phyloP scores from a whole-genome alignment of 1,140 invertebrate species.

The Riptortus pedestris region DNA sequence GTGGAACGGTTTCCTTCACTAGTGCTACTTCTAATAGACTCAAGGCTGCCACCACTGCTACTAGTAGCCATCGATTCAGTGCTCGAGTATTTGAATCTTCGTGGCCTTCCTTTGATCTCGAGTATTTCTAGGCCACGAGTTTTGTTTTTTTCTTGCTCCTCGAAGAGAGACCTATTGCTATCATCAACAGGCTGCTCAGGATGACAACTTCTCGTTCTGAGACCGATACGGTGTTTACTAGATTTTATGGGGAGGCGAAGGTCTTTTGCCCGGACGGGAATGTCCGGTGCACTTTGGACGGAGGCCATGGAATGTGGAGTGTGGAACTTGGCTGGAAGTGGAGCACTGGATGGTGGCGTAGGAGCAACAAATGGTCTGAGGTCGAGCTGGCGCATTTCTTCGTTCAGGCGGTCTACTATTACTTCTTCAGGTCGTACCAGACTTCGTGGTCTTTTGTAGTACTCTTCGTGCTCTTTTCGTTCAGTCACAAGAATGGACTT shows the following conservation, averaged over 20 bases:
- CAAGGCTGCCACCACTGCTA: slow-evolving; percentile 73
- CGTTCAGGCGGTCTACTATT: slow-evolving; percentile 8
- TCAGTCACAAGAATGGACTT: slow-evolving; percentile 24
- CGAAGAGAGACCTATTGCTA: slow-evolving; percentile 8
- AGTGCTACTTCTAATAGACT: slow-evolving; percentile 67
- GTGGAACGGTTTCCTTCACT: slow-evolving; percentile 71
- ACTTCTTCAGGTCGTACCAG: slow-evolving; percentile 23
- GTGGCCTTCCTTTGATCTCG: slow-evolving; percentile 55
- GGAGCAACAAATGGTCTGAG: slow-evolving; percentile 45
- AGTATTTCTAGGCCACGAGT: slow-evolving; percentile 41
- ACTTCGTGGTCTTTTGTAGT: neutral
- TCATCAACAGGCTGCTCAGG: neutral
- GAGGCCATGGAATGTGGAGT: slow-evolving; percentile 52
- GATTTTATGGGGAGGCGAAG: slow-evolving; percentile 47
- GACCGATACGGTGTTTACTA: slow-evolving; percentile 52
- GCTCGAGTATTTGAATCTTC: slow-evolving; percentile 61
- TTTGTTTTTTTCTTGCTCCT: slow-evolving; percentile 1
- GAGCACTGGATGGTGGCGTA: slow-evolving; percentile 67
- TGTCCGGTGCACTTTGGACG: slow-evolving; percentile 62
- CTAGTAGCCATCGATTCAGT: slow-evolving; percentile 76
- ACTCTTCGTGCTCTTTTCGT: slow-evolving; percentile 6
- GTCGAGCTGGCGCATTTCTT: slow-evolving; percentile 9
- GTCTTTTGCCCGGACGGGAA: slow-evolving; percentile 50
- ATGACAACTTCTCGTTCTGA: neutral
- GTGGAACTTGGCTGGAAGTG: slow-evolving; percentile 67